Evolutionary conservation across 2,113 vertebrate genomes (phyloP).

Genomic region (Dromiciops gliroides): DNA sequence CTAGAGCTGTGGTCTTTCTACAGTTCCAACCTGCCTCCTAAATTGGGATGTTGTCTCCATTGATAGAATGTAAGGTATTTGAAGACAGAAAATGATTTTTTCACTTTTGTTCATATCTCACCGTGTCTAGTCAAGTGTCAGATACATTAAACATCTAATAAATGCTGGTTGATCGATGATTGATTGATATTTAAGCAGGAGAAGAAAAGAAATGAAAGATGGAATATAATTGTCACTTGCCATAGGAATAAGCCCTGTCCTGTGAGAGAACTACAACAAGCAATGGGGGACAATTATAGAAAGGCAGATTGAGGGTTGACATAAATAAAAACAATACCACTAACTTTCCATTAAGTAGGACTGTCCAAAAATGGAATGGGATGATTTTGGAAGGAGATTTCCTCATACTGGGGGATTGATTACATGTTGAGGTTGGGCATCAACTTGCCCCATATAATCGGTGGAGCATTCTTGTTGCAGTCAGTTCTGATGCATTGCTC

Average conservation of each 20-base stretch:
- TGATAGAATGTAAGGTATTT: neutral
- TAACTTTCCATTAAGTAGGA: neutral
- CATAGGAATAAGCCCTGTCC: neutral
- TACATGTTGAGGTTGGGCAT: neutral
- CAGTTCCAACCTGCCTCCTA: neutral
- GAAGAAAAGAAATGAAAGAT: neutral
- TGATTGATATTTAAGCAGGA: neutral
- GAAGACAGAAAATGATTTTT: neutral
- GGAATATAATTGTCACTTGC: neutral
- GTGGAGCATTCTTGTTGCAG: neutral
- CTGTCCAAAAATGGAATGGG: neutral
- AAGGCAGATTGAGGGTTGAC: neutral
- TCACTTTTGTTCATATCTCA: neutral
- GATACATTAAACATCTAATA: neutral
- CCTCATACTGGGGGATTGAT: neutral
- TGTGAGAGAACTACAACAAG: neutral
- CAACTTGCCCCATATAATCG: neutral
- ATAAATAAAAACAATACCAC: neutral
- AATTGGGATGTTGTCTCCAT: neutral
- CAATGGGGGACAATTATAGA: neutral
- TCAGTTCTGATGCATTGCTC: neutral
- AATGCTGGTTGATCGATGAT: neutral
- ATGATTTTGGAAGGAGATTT: neutral
- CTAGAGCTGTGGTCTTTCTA: neutral
- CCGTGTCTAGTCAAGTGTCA: neutral